Evolutionary conservation across 2,113 vertebrate genomes (phyloP).

Genomic region (Natator depressus): DNA sequence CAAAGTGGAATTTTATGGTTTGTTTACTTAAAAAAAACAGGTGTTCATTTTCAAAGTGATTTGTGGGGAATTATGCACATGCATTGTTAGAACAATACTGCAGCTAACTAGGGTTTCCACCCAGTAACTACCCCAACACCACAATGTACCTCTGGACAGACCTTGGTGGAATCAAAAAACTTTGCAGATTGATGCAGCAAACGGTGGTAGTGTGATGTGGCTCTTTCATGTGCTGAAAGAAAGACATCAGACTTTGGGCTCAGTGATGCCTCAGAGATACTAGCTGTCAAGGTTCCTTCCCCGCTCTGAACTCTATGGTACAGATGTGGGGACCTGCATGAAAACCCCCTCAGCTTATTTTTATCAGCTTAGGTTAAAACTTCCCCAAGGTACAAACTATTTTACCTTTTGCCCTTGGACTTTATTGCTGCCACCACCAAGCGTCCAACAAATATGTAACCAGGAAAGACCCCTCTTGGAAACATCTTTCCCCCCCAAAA

Average conservation of each 20-base stretch:
- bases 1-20: neutral
- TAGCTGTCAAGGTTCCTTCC: neutral
- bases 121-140: constrained; percentile 16
- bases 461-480: no score
- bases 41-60: constrained; percentile 8
- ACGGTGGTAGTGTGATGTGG: accelerated
- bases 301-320: no score
- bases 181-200: constrained; percentile 23
- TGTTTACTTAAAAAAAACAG: constrained; percentile 5
- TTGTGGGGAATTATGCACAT: constrained; percentile 20
- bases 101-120: constrained; percentile 28
- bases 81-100: constrained; percentile 40
- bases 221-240: neutral
- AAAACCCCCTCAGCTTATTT: no score
- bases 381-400: no score
- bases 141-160: neutral
- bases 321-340: no score
- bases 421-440: no score
- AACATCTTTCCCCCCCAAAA: no score
- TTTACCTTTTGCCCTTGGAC: no score
- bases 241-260: accelerated
- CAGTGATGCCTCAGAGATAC: neutral
- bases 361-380: no score
- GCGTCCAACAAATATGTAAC: no score
- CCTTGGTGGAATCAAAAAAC: constrained; percentile 12